phyloP scores from a whole-genome alignment of 2,113 vertebrate genomes.

The Noctilio leporinus region DNA sequence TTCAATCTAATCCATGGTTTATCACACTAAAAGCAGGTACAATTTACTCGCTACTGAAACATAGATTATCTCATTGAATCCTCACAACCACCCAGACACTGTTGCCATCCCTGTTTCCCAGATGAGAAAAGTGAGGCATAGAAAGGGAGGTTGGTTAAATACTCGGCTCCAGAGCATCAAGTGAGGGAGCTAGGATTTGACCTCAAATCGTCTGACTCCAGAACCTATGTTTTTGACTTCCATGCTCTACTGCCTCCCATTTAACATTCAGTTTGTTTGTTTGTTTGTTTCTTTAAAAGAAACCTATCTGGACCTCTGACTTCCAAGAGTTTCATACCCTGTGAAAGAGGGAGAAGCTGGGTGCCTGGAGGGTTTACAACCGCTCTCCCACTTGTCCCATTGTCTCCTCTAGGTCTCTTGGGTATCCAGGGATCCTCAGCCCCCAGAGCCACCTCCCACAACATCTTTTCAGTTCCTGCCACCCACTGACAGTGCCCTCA shows the following conservation, averaged over 20 bases:
- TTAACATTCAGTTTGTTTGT: not conserved
- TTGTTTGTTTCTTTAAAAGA: constrained; percentile 9
- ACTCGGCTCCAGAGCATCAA: not conserved
- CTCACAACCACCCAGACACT: not conserved
- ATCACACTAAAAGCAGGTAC: not conserved
- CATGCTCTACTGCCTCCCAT: not conserved
- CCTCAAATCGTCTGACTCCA: not conserved
- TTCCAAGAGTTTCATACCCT: not conserved
- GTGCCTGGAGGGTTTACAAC: not conserved
- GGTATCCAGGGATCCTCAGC: not conserved
- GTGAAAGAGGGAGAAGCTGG: not conserved
- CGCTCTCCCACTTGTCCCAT: not conserved
- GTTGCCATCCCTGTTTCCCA: not conserved
- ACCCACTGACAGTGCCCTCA: not conserved
- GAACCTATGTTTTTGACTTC: not conserved
- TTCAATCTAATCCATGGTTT: not conserved
- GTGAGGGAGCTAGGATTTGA: not conserved
- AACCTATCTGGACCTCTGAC: not conserved
- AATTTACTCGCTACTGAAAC: not conserved
- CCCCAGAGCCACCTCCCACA: not conserved
- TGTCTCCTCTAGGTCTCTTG: not conserved
- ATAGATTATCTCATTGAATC: not conserved
- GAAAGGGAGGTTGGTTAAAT: not conserved
- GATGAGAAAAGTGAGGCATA: not conserved
- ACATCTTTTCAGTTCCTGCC: not conserved